Conservation (phyloP, 2,888 invertebrate genomes). For the Thelaira solivaga region DNA sequence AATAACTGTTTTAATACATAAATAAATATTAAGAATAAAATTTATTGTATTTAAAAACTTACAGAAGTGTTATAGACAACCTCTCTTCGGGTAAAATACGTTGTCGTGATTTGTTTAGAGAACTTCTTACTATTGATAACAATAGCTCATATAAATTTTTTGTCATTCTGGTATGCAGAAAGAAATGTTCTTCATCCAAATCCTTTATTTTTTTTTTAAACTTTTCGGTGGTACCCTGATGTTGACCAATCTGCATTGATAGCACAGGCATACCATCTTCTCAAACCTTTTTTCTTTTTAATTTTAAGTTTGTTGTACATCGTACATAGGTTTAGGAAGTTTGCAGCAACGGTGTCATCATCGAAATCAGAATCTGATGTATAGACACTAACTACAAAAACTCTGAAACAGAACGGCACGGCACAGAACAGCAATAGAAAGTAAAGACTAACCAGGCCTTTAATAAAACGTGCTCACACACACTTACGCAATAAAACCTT, state of each 20-base stretch:
- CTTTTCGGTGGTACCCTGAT: background rate
- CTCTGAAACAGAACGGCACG: no score
- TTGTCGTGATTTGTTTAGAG: background rate
- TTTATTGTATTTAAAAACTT: background rate
- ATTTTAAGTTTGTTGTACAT: background rate
- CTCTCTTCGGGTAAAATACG: constrained; percentile 8
- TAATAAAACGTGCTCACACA: no score
- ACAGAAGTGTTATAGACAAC: constrained; percentile 13
- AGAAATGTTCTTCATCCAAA: background rate
- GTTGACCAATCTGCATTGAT: background rate
- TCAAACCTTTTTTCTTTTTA: background rate
- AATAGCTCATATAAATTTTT: background rate
- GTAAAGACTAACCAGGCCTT: no score
- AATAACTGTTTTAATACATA: background rate
- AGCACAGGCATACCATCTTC: background rate
- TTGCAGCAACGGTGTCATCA: no score
- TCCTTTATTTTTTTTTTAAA: background rate
- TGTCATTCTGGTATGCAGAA: background rate
- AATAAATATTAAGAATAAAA: background rate
- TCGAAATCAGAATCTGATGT: no score
- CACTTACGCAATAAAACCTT: no score
- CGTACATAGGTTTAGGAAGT: background rate
- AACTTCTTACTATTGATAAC: background rate
- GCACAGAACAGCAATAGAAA: no score
- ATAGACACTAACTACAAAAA: no score